Conservation (phyloP, 2,113 vertebrate genomes). For the Macrotis lagotis region DNA sequence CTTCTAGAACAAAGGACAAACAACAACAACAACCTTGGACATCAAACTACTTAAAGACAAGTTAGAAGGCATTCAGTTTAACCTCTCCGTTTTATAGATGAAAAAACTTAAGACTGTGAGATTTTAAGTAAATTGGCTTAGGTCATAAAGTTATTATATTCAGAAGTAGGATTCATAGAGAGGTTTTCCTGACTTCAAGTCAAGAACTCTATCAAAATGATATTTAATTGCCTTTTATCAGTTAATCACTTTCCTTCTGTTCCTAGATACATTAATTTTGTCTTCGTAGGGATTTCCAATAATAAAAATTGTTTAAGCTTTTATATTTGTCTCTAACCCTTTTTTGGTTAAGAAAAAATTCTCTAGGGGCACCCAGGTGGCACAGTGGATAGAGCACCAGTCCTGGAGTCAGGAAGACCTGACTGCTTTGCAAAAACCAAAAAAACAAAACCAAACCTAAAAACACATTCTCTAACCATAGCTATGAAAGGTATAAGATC, state of each 20-base stretch:
- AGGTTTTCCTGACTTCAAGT: background rate
- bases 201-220: background rate
- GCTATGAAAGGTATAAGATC: background rate
- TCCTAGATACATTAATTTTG: background rate
- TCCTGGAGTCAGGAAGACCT: too few relatives aligned
- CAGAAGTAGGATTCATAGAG: background rate
- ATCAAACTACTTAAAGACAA: background rate
- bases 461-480: background rate
- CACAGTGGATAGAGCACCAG: too few relatives aligned
- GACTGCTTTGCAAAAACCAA: too few relatives aligned
- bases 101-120: background rate
- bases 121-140: background rate
- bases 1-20: too few relatives aligned
- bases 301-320: background rate
- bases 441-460: too few relatives aligned
- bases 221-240: background rate
- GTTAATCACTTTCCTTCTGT: background rate
- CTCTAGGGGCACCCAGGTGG: too few relatives aligned
- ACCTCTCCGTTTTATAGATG: background rate
- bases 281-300: background rate
- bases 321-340: background rate
- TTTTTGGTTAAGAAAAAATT: background rate
- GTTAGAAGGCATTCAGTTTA: background rate
- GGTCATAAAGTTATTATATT: background rate
- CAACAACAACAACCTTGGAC: too few relatives aligned